phyloP scores from a whole-genome alignment of 2,797 vertebrate species.

The Pangasius macronema region DNA sequence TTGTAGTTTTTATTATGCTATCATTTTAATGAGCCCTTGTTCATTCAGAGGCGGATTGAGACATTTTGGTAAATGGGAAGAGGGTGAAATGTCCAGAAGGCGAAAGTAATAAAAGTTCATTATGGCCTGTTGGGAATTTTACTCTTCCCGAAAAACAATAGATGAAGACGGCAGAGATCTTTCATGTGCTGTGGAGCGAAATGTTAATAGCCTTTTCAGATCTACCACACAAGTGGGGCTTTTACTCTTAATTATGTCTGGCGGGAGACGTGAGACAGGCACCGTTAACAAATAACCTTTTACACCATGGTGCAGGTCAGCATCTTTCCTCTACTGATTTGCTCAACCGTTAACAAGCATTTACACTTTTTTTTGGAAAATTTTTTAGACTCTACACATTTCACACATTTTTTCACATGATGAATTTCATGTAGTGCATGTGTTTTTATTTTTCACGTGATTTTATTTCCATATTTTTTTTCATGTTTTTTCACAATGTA shows the following conservation, averaged over 20 bases:
- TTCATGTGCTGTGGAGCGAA: slow-evolving; percentile 50
- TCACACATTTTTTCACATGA: background rate
- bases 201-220: slow-evolving; percentile 55
- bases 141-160: slow-evolving; percentile 46
- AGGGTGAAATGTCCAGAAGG: slow-evolving; percentile 43
- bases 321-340: slow-evolving; percentile 30
- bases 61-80: slow-evolving; percentile 23
- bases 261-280: slow-evolving; percentile 44
- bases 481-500: background rate
- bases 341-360: slow-evolving; percentile 26
- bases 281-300: slow-evolving; percentile 53
- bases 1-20: slow-evolving; percentile 9
- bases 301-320: slow-evolving; percentile 29
- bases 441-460: background rate
- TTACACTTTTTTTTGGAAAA: background rate
- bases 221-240: slow-evolving; percentile 30
- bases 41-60: background rate
- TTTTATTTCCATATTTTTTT: background rate
- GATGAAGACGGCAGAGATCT: slow-evolving; percentile 52
- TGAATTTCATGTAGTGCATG: background rate
- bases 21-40: slow-evolving; percentile 38
- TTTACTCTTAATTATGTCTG: slow-evolving; percentile 55
- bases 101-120: slow-evolving; percentile 53
- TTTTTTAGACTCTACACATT: background rate
- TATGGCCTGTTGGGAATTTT: slow-evolving; percentile 47